phyloP scores from a whole-genome alignment of 2,888 invertebrate species.

The Mylabris sibirica region DNA sequence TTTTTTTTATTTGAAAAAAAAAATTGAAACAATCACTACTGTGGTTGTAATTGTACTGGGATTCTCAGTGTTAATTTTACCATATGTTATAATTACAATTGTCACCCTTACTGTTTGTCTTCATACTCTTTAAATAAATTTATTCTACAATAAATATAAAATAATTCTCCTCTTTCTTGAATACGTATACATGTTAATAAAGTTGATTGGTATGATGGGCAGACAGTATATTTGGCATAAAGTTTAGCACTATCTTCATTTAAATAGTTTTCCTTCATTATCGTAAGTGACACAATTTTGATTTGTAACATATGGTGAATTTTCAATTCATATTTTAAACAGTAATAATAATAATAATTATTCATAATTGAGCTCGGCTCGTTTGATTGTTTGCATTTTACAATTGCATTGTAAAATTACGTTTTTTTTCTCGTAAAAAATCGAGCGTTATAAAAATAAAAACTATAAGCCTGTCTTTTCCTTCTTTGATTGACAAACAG shows the following conservation, averaged over 20 bases:
- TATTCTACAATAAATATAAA: constrained; percentile 24
- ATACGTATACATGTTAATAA: neutral
- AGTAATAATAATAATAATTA: constrained; percentile 46
- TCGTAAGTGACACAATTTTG: constrained; percentile 48
- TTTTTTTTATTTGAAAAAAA: neutral
- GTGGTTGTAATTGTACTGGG: constrained; percentile 54
- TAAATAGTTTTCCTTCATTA: constrained; percentile 30
- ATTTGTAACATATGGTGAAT: constrained; percentile 61
- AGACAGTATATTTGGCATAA: constrained; percentile 38
- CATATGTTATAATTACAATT: constrained; percentile 59
- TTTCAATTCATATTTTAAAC: constrained; percentile 47
- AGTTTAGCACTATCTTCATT: constrained; percentile 22
- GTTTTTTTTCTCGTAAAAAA: constrained; percentile 11
- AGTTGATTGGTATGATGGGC: constrained; percentile 34
- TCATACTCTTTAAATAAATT: constrained; percentile 39
- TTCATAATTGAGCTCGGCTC: constrained; percentile 49
- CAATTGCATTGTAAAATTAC: constrained; percentile 40
- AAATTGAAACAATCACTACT: constrained; percentile 32
- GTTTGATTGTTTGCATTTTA: constrained; percentile 51
- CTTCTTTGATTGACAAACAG: constrained; percentile 47
- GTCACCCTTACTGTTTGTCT: constrained; percentile 47
- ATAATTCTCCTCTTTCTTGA: neutral
- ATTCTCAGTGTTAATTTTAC: constrained; percentile 57
- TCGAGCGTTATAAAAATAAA: neutral
- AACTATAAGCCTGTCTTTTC: constrained; percentile 36